Base-by-base conservation (phyloP, 1,140 invertebrate genomes). In the Steinernema feltiae region DNA sequence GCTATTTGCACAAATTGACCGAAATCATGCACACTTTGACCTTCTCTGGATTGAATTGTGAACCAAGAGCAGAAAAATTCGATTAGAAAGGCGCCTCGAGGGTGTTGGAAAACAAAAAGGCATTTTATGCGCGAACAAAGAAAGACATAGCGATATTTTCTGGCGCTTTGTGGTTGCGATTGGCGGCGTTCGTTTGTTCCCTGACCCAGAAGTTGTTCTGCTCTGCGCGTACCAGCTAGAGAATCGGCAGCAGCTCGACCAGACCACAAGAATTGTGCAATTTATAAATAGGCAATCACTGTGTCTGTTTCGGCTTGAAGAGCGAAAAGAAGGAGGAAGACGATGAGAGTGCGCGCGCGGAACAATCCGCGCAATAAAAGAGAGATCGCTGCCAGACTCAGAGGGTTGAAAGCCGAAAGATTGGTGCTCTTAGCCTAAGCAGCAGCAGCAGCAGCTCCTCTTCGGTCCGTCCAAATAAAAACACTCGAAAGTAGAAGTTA, bases 231-330 rank as follows among this genome's bases (percentile, higher is more conserved):
- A n/a, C 15, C 15, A 63, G 53, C 53, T n/a, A 3, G 7, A 63
- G 15, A 27, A 27, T 7, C 35, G 18, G 7, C 35, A 41, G 35
- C 35, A 41, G 35, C 35, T 18, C 7, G 35, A 41, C 35, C 35
- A 41, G 7, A 41, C 35, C 35, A 41, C 35, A 41, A 7, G 24
- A 63, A 63, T 63, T 63, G 7, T 63, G 53, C 53, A 63, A 63
- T n/a, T 63, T 63, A 63, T 63, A 63, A 63, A 63, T 63, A 63
- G 53, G 53, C 53, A 63, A 63, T 63, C 53, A 63, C 7, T 63
- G 53, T 63, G 53, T 12, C 24, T 63, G 12, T 15, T 12, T 63
- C 7, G 7, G 53, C 24, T 63, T 63, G 53, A 21, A 27, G 53
- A 21, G 12, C 53, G 24, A 27, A 63, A 63, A 63, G 53, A 63